These are phyloP conservation scores for Delia radicum DNA, from an alignment of 1,140 invertebrate genomes.

Conservation along the genomic window DNA sequence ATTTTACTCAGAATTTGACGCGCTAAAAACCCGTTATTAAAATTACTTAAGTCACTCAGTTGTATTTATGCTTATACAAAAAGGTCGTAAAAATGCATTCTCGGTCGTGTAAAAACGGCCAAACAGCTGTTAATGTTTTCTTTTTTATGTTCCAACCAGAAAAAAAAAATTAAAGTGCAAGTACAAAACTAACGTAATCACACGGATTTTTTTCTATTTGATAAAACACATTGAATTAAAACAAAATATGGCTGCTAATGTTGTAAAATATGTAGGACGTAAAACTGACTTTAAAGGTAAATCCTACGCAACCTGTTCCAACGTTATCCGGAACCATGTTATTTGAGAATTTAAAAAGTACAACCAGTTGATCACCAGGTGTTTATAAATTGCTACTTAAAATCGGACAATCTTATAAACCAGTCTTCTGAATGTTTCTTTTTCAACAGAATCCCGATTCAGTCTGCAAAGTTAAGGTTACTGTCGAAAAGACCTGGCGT, in stretches of 20 bases:
- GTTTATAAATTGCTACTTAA: neutral
- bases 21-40: too few relatives aligned
- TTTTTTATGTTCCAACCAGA: neutral
- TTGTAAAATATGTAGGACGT: slow-evolving; percentile 70
- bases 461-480: slow-evolving; percentile 65
- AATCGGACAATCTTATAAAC: neutral
- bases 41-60: too few relatives aligned
- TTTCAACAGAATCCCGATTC: slow-evolving; percentile 55
- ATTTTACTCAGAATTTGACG: too few relatives aligned
- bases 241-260: slow-evolving; percentile 30
- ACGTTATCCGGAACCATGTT: slow-evolving; percentile 75
- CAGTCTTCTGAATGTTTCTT: neutral
- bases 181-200: slow-evolving; percentile 4
- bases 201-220: neutral
- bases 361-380: slow-evolving; percentile 60
- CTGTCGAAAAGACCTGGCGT: slow-evolving; percentile 73
- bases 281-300: slow-evolving; percentile 74
- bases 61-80: neutral
- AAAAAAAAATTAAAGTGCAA: neutral
- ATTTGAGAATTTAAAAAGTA: slow-evolving; percentile 76
- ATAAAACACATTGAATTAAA: neutral
- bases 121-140: neutral
- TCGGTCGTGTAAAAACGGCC: neutral
- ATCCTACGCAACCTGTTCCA: slow-evolving; percentile 66
- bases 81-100: neutral